Base-by-base conservation (phyloP, 2,888 invertebrate genomes). In the Meliscaeva auricollis region DNA sequence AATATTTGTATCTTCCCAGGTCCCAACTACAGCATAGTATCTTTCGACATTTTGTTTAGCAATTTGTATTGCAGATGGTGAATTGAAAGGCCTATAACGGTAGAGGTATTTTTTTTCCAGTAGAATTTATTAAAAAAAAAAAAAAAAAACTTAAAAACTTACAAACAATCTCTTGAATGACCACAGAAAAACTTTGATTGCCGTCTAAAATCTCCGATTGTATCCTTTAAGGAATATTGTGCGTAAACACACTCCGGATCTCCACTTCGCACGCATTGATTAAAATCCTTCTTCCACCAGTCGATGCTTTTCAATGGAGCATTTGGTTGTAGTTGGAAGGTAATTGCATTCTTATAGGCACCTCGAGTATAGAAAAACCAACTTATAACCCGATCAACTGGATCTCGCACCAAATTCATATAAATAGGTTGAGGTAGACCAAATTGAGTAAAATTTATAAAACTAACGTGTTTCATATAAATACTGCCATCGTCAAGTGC, bases 121-220 rank as follows among this genome's bases (percentile, higher is more conserved):
- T 38, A 38, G 9, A 22, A 46, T 17, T 3, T 4, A 38, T 38
- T 0, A 1, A 35, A 17, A 64, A 9, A 2, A 20, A 26, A 48
- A 13, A 1, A 1, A 41, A 50, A 48, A 11, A 38, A 38, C 35
- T 8, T 8, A 38, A 38, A 38, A 9, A 38, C 96, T 94, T 91
- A 96, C 96, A 95, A 94, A 94, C 96, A 96, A 88, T 96, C 95
- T 52, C 95, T 94, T 87, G 96, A 95, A 90, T 97, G 97, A 3
- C 97, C 97, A 90, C 97, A 98, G 92, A 97, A 97, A 93, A 97
- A 97, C 89, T 97, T 94, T 0, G 96, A 96, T 89, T 97, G 97
- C 26, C 97, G 93, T 69, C 96, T 94, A 89, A 96, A 97, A 91
- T 97, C 97, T 0, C 96, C 95, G 84, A 96, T 95, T 0, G 95